Evolutionary conservation across 2,797 vertebrate species (phyloP), one percentile per base, ranked within the genome.

Genomic region (Myotis vivesi): DNA sequence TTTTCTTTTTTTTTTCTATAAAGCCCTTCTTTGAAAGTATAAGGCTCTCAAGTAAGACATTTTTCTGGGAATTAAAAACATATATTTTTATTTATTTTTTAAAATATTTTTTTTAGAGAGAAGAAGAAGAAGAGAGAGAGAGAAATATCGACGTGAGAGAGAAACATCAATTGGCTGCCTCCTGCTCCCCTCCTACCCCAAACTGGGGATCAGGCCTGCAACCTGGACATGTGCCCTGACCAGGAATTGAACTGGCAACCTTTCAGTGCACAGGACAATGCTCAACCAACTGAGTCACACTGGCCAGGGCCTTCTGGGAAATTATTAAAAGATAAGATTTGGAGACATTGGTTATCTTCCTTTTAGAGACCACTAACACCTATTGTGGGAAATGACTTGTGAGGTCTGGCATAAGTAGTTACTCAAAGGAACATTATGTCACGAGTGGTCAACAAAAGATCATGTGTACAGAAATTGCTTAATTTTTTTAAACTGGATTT

Each of bases 401-500:
- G 23, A 68, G 3, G 5, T 46, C 64, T 88, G 25, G 8, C 10
- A 17, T 44, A 33, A 57, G 86, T 36, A 90, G 25, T 59, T 72
- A 55, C 20, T 94, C 0, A 0, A 72, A 88, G 36, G 38, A 93
- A 64, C 7, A 25, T 64, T 88, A 46, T n/a, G 13, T 89, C 51
- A 81, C 1, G 11, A 76, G 11, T 80, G 46, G 66, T 55, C 19
- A 84, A 89, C 33, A 66, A 68, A 49, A 69, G 10, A 73, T 17
- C 16, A 51, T 15, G 4, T n/a, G 6, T 46, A 77, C 1, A 77
- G 30, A 91, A 84, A 82, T 44, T 85, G 16, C n/a, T 62, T 77
- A 75, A 83, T 68, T 72, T 76, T 76, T 84, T 73, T 51, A 53
- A 64, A 94, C 38, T 86, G 25, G 23, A 57, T 84, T 96, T 95